Evolutionary conservation across 2,113 vertebrate genomes (phyloP).

Genomic region (Atrichornis clamosus): DNA sequence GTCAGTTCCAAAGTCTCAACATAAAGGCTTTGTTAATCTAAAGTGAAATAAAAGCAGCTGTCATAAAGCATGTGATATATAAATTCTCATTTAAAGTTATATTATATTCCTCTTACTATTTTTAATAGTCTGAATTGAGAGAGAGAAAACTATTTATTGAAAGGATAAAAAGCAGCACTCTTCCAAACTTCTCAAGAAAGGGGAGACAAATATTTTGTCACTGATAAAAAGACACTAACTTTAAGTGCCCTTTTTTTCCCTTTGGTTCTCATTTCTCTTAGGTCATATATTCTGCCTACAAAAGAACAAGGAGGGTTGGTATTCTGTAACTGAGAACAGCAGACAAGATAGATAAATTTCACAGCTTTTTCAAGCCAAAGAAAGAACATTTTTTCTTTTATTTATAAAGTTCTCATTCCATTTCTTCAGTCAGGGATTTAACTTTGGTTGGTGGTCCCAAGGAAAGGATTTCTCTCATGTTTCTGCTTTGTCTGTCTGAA

Average conservation of each 20-base stretch:
- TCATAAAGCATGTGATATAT: conserved; percentile 64
- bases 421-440: not conserved
- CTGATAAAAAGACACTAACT: not conserved
- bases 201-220: not conserved
- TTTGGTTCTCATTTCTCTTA: not conserved
- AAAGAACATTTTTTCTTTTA: not conserved
- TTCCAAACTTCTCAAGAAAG: not conserved
- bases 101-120: conserved; percentile 68
- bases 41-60: conserved; percentile 76
- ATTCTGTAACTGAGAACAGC: not conserved
- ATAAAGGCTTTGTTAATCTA: conserved; percentile 69
- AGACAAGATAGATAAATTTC: not conserved
- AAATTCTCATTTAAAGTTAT: conserved; percentile 63
- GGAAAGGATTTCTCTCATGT: not conserved
- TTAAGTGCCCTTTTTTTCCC: rapidly evolving
- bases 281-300: not conserved
- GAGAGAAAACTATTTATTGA: conserved; percentile 58
- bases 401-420: not conserved
- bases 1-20: conserved; percentile 59
- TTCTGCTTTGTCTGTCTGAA: not conserved
- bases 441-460: not conserved
- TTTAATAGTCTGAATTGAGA: conserved; percentile 64
- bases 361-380: not conserved
- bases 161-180: conserved; percentile 42
- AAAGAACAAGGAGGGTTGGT: not conserved